Base-by-base conservation (phyloP, 2,888 invertebrate species). In the Sceliomorpha sp. region DNA sequence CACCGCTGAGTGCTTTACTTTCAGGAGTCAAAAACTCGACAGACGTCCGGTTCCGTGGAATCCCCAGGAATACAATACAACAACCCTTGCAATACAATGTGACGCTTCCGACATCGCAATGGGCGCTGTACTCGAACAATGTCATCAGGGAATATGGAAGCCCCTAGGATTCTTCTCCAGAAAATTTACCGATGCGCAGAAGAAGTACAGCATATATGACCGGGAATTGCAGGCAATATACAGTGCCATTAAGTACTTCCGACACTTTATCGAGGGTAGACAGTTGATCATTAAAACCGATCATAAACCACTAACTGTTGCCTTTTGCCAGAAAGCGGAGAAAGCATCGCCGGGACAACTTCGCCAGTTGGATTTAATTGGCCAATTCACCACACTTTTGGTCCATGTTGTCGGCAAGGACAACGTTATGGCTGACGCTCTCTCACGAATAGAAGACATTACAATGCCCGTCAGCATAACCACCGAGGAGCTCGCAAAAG, bases 341-440 rank as follows among this genome's bases (percentile, higher is more conserved):
- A 31, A 44, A 10, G 10, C 24, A 4, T 32, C 71, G 1, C 71
- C 71, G 3, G 5, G 58, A 8, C 63, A 63, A 14, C 14, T 45
- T 5, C 32, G 60, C 4, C 53, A 56, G n/a, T 24, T 60, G 3
- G 40, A 37, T 8, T 68, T 26, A 32, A 63, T 71, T 0, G 47
- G 51, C 7, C 58, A 71, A 14, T 68, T 68, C 15, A 17, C 48
- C 9, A 68, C 67, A 7, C 45, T 51, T 7, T 42, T 58, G 2
- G 31, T 24, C 1, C 51, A 69, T 31, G 26, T 70, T 10, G 2
- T 31, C 4, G 64, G 64, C 0, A 8, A 9, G 9, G 34, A 44
- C 9, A 55, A 55, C 24, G 15, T 29, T 12, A 31, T 40, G 0
- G 42, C 55, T 4, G 55, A 55, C 8, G 44, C 44, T 2, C 9